phyloP scores from a whole-genome alignment of 2,797 vertebrate species.

The Benthosema pterotum region DNA sequence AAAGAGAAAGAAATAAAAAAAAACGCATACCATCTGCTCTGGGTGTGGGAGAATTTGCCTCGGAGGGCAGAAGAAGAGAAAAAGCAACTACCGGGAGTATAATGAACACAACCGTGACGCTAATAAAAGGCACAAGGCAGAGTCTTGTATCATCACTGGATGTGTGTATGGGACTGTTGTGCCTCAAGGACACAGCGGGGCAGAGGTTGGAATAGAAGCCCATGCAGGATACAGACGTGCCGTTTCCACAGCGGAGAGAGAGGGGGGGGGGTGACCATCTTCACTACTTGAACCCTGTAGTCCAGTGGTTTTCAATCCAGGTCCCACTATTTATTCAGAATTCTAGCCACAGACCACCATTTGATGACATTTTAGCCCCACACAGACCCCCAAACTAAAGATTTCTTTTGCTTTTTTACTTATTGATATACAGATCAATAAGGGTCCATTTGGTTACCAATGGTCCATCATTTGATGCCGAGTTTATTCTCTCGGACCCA shows the following conservation, averaged over 20 bases:
- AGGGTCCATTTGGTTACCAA: too few relatives aligned
- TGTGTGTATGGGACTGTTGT: constrained; percentile 45
- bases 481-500: too few relatives aligned
- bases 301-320: too few relatives aligned
- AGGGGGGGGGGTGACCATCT: not conserved
- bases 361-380: too few relatives aligned
- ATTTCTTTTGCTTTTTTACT: too few relatives aligned
- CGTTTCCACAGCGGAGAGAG: constrained; percentile 30
- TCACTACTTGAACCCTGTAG: too few relatives aligned
- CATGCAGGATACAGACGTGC: constrained; percentile 35
- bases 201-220: constrained; percentile 30
- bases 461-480: too few relatives aligned
- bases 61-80: constrained; percentile 64
- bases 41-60: constrained; percentile 68
- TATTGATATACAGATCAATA: too few relatives aligned
- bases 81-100: constrained; percentile 66
- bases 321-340: too few relatives aligned
- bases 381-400: too few relatives aligned
- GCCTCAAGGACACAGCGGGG: constrained; percentile 43
- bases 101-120: constrained; percentile 55
- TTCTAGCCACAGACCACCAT: too few relatives aligned
- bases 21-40: constrained; percentile 74
- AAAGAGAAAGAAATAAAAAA: constrained; percentile 19
- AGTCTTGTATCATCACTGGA: constrained; percentile 60
- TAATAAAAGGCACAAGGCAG: constrained; percentile 48